Percentiles rank a stretch among this genome's conserved stretches.
phyloP scores from a whole-genome alignment of 2,888 invertebrate genomes.

The Odiellus spinosus region DNA sequence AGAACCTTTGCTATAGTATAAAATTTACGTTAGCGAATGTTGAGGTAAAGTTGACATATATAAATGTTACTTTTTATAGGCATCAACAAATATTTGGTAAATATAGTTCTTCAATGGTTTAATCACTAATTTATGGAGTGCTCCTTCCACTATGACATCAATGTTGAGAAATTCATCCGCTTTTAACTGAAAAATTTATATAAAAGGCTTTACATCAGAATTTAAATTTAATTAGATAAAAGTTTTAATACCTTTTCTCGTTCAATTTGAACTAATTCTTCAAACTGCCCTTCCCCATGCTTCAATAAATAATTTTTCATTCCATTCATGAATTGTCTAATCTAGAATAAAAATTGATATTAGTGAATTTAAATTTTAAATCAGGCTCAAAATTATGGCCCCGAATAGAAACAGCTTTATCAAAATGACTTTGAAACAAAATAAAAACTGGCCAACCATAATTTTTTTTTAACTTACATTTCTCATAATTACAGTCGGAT shows the following conservation, averaged over 20 bases:
- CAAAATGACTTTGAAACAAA: neutral
- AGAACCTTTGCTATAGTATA: slow-evolving; percentile 28
- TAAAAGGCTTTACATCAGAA: slow-evolving; percentile 2
- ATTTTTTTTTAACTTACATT: slow-evolving; percentile 28
- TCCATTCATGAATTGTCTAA: slow-evolving; percentile 93
- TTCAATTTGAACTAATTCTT: slow-evolving; percentile 74
- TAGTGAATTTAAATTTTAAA: too few species aligned
- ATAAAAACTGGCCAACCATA: neutral
- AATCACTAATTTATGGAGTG: slow-evolving; percentile 81
- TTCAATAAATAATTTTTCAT: slow-evolving; percentile 96
- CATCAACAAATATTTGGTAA: slow-evolving; percentile 52
- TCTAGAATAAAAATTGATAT: slow-evolving; percentile 21
- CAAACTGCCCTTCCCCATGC: slow-evolving; percentile 83
- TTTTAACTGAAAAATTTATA: slow-evolving; percentile 43
- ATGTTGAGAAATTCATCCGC: slow-evolving; percentile 83
- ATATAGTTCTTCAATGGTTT: slow-evolving; percentile 67
- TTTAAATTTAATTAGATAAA: neutral
- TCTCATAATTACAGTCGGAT: slow-evolving; percentile 54
- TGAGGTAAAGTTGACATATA: too few species aligned
- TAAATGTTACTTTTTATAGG: slow-evolving; percentile 29
- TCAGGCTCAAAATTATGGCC: too few species aligned
- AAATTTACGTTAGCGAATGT: slow-evolving; percentile 6
- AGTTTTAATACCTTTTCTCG: slow-evolving; percentile 46
- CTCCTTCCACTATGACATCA: slow-evolving; percentile 85
- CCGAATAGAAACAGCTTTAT: too few species aligned